Conservation (phyloP, 2,888 invertebrate species). For the Ypsolopha sequella region DNA sequence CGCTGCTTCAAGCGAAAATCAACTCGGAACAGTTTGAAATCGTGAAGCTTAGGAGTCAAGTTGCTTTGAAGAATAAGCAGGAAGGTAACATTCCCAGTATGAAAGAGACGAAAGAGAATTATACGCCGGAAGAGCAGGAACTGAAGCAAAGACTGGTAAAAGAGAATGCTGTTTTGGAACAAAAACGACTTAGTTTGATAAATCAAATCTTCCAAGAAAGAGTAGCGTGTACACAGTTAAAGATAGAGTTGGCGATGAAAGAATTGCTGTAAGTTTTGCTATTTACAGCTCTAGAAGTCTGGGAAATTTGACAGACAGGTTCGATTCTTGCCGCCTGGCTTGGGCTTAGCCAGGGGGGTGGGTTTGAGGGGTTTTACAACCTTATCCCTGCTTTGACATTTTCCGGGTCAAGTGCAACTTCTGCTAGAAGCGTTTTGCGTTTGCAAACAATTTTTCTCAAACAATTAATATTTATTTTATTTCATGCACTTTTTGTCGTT, state of each 20-base stretch:
- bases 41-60: slow-evolving; percentile 70
- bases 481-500: no score
- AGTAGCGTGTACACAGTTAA: slow-evolving; percentile 78
- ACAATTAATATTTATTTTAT: no score
- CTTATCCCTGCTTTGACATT: no score
- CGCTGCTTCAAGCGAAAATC: slow-evolving; percentile 77
- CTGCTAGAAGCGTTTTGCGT: no score
- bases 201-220: slow-evolving; percentile 80
- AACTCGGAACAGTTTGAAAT: slow-evolving; percentile 81
- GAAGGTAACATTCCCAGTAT: slow-evolving; percentile 30
- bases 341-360: no score
- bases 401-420: no score
- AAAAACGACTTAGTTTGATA: slow-evolving; percentile 75
- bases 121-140: slow-evolving; percentile 48
- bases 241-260: slow-evolving; percentile 76
- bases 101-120: slow-evolving; percentile 46
- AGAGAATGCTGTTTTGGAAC: slow-evolving; percentile 76
- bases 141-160: slow-evolving; percentile 56
- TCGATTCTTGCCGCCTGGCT: no score
- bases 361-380: no score
- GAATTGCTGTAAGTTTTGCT: slow-evolving; percentile 42
- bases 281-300: no score
- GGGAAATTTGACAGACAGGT: no score
- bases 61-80: slow-evolving; percentile 60
- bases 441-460: no score